These are phyloP conservation scores for Babylonia areolata DNA, from an alignment of 1,140 invertebrate genomes.

Conservation along the genomic window DNA sequence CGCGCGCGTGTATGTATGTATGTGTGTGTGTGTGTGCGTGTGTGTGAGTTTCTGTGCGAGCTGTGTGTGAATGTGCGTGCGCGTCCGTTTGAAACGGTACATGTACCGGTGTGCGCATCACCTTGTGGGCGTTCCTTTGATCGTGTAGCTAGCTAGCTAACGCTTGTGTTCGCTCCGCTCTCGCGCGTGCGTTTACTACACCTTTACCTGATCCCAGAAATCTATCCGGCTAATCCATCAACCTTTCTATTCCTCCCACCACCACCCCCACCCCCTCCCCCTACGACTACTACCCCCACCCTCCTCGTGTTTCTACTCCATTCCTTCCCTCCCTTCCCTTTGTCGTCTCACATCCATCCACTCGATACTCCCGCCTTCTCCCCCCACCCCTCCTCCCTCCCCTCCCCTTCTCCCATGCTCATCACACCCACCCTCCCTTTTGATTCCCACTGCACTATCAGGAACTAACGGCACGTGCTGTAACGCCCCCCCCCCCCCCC, in stretches of 20 bases:
- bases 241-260: neutral
- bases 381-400: neutral
- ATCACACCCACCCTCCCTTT: neutral
- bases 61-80: neutral
- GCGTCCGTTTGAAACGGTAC: neutral
- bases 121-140: too few relatives aligned
- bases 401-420: neutral
- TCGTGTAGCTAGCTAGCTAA: too few relatives aligned
- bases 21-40: constrained; percentile 8
- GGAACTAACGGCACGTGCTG: neutral
- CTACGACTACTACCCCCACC: neutral
- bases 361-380: neutral
- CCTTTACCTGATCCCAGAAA: neutral
- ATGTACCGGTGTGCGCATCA: too few relatives aligned
- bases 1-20: neutral
- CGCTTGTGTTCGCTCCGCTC: too few relatives aligned
- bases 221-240: neutral
- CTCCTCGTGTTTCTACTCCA: neutral
- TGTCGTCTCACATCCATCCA: neutral
- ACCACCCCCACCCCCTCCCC: neutral
- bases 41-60: neutral
- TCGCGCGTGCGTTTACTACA: too few relatives aligned
- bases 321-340: neutral
- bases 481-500: neutral
- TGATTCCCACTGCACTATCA: neutral